A percentile compares a stretch with the other conserved stretches of the same genome.
Evolutionary conservation across 92 coral and sea anemone genomes (phyloP).

Genomic region (Diadumene lineata): DNA sequence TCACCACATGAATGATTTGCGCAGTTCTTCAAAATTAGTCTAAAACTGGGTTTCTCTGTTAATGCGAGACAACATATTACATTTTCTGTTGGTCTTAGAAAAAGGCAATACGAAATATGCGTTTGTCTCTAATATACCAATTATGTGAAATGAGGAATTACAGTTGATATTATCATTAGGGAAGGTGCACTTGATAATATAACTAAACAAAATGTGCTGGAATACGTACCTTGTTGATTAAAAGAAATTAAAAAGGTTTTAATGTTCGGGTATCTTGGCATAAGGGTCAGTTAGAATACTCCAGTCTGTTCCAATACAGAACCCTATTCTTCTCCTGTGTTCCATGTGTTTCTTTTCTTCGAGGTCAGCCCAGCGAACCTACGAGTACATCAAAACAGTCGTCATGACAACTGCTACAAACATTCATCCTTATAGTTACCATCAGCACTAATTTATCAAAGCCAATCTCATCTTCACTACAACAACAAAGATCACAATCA

Average conservation of each 20-base stretch:
- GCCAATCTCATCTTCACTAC: too few relatives aligned
- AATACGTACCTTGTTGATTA: background rate
- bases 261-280: slow-evolving; percentile 91
- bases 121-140: background rate
- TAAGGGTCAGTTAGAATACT: slow-evolving; percentile 96
- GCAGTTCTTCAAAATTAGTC: too few relatives aligned
- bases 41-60: too few relatives aligned
- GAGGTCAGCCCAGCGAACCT: slow-evolving; percentile 99
- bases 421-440: too few relatives aligned
- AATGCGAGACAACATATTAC: too few relatives aligned
- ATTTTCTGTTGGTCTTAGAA: too few relatives aligned
- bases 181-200: background rate
- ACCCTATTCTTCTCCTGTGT: slow-evolving; percentile 96
- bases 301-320: slow-evolving; percentile 99
- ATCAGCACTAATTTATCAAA: too few relatives aligned
- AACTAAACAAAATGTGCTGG: too few relatives aligned
- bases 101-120: too few relatives aligned
- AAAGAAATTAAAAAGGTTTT: background rate
- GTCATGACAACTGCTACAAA: background rate
- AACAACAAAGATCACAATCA: too few relatives aligned
- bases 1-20: too few relatives aligned
- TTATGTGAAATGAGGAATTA: background rate
- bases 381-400: background rate
- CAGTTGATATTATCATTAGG: background rate
- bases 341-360: slow-evolving; percentile 92